Evolutionary conservation across 2,888 invertebrate genomes (phyloP).

Genomic region (Embidobia sp.): DNA sequence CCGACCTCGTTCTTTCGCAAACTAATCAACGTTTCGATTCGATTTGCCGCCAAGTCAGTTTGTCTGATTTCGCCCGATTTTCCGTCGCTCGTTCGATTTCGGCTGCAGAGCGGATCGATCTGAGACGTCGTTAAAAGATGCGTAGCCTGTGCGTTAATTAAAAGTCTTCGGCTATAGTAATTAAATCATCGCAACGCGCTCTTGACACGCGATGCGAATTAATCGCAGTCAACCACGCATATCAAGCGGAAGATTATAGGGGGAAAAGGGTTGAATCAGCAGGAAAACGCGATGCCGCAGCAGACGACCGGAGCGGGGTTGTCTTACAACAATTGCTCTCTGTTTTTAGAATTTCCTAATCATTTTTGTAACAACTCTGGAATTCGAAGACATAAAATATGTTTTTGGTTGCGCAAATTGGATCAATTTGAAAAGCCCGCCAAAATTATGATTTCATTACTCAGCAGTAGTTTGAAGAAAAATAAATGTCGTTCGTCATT

Average conservation of each 20-base stretch:
- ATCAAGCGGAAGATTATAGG: conserved; percentile 34
- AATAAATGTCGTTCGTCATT: too few species aligned
- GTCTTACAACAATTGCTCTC: too few species aligned
- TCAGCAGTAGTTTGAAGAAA: too few species aligned
- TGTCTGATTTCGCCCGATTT: conserved; percentile 7
- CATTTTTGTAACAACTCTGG: too few species aligned
- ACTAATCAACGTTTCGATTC: conserved; percentile 22
- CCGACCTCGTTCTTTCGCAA: conserved; percentile 17
- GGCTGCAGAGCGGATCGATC: not conserved
- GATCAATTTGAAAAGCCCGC: too few species aligned
- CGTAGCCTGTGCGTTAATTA: conserved; percentile 4
- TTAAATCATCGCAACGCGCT: conserved; percentile 34
- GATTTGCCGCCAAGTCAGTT: not conserved
- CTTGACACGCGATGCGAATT: conserved; percentile 44
- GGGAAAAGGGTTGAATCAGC: conserved; percentile 28
- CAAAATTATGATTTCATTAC: too few species aligned
- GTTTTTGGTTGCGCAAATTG: too few species aligned
- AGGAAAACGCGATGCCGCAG: conserved; percentile 13
- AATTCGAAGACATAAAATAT: too few species aligned
- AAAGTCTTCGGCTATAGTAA: conserved; percentile 22
- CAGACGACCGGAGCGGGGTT: too few species aligned
- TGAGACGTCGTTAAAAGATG: not conserved
- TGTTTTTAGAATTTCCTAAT: too few species aligned
- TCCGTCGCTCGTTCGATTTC: not conserved
- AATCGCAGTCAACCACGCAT: conserved; percentile 51